Evolutionary conservation across 2,113 vertebrate genomes (phyloP).

Genomic region (Promerops cafer): DNA sequence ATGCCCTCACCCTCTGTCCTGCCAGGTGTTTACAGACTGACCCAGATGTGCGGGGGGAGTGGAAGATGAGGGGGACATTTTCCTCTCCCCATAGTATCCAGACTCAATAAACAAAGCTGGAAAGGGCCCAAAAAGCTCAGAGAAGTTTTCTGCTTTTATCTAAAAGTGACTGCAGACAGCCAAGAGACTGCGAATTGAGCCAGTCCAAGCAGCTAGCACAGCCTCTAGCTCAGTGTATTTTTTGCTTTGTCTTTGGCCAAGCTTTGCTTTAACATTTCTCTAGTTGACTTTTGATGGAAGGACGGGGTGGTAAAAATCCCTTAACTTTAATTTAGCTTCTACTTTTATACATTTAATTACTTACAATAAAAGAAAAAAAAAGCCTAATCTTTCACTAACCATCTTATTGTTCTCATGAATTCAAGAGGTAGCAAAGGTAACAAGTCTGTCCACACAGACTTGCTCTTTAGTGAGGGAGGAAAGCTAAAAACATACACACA

Average conservation of each 20-base stretch:
- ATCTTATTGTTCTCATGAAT: conserved; percentile 82
- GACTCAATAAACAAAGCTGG: conserved; percentile 56
- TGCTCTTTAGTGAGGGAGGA: conserved; percentile 77
- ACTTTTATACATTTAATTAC: conserved; percentile 85
- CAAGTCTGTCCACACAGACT: conserved; percentile 73
- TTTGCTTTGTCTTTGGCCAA: conserved; percentile 64
- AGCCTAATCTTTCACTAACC: conserved; percentile 78
- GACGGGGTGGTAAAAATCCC: conserved; percentile 81
- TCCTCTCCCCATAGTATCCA: conserved; percentile 59
- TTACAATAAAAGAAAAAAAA: conserved; percentile 77
- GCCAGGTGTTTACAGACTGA: conserved; percentile 41
- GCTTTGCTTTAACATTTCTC: conserved; percentile 51
- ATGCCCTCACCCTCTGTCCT: conserved; percentile 49
- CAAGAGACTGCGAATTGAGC: background rate
- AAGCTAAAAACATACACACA: conserved; percentile 78
- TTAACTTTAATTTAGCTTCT: conserved; percentile 85
- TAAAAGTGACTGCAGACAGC: conserved; percentile 35
- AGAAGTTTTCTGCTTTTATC: conserved; percentile 18
- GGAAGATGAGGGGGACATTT: conserved; percentile 56
- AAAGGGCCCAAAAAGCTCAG: conserved; percentile 41
- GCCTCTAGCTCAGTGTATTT: conserved; percentile 14
- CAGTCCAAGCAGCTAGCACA: conserved; percentile 24
- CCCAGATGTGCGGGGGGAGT: conserved; percentile 44
- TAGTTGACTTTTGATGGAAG: conserved; percentile 76
- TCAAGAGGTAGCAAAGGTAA: conserved; percentile 94